A percentile compares a stretch with the other conserved stretches of the same genome.
Evolutionary conservation across 2,888 invertebrate species (phyloP).

Genomic region (Sarcophaga variegata): DNA sequence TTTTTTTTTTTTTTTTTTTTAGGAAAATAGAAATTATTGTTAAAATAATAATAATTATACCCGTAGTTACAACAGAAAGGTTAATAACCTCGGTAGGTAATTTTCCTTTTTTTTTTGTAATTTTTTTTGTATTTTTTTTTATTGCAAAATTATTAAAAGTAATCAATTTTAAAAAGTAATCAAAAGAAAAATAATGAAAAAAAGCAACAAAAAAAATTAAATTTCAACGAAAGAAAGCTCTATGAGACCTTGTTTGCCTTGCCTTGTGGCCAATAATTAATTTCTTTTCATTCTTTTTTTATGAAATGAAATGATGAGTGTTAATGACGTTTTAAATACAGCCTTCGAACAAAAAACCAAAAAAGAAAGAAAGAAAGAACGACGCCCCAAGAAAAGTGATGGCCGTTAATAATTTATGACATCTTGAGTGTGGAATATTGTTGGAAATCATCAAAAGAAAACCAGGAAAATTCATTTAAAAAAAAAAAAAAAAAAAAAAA

Average conservation of each 20-base stretch:
- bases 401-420: slow-evolving; percentile 51
- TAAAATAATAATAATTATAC: too few relatives aligned
- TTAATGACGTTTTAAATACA: slow-evolving; percentile 46
- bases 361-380: neutral
- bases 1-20: too few relatives aligned
- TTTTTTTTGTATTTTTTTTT: neutral
- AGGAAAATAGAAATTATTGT: too few relatives aligned
- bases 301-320: neutral
- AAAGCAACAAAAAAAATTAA: too few relatives aligned
- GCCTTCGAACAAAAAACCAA: neutral
- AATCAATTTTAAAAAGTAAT: slow-evolving; percentile 37
- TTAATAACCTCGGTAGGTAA: too few relatives aligned
- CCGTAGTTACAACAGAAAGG: too few relatives aligned
- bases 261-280: neutral
- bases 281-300: neutral
- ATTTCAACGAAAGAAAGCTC: neutral
- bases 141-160: slow-evolving; percentile 37
- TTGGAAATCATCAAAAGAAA: neutral
- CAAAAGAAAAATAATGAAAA: slow-evolving; percentile 7
- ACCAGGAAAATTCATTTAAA: neutral
- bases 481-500: neutral
- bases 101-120: too few relatives aligned
- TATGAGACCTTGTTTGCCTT: neutral
- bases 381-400: slow-evolving; percentile 5
- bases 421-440: neutral